Evolutionary conservation across 2,113 vertebrate genomes (phyloP).

Genomic region (Pantherophis guttatus): DNA sequence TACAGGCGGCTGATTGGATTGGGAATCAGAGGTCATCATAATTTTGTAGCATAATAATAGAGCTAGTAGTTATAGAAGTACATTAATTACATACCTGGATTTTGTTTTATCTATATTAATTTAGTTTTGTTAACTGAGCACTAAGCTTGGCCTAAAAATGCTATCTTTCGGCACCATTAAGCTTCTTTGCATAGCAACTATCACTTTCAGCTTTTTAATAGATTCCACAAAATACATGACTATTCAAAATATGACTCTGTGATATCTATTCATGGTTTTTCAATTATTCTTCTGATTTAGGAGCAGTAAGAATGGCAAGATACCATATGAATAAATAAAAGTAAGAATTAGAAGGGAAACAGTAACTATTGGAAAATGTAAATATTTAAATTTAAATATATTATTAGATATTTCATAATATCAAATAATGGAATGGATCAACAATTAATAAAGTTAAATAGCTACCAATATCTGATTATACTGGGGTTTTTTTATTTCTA

Average conservation of each 20-base stretch:
- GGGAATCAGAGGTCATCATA: conserved; percentile 13
- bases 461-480: not conserved
- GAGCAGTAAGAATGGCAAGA: not conserved
- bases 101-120: not conserved
- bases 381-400: not conserved
- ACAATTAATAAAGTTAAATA: not conserved
- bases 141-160: not conserved
- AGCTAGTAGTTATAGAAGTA: not conserved
- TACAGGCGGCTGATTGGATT: not conserved
- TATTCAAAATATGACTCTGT: not conserved
- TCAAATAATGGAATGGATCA: not conserved
- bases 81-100: not conserved
- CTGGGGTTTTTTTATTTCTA: not conserved
- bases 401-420: not conserved
- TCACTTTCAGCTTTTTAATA: not conserved
- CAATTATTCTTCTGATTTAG: not conserved
- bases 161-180: not conserved
- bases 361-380: not conserved
- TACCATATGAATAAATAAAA: not conserved
- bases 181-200: not conserved
- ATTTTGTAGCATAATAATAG: not conserved
- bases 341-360: not conserved
- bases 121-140: not conserved
- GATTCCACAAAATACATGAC: not conserved
- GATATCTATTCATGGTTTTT: not conserved